A percentile compares a stretch with the other conserved stretches of the same genome.
phyloP scores from a whole-genome alignment of 2,888 invertebrate genomes.

The Microplitis deprimator region DNA sequence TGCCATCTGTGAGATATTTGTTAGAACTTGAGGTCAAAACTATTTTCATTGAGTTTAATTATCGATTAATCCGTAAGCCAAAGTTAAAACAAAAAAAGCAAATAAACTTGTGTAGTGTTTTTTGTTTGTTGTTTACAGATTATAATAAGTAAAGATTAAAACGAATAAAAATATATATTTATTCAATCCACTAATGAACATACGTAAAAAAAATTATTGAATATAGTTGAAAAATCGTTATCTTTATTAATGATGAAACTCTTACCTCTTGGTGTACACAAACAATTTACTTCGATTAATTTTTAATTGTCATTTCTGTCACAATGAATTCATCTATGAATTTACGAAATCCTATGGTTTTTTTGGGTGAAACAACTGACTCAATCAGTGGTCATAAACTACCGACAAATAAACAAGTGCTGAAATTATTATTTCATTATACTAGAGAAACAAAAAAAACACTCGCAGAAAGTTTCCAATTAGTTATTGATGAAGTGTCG shows the following conservation, averaged over 20 bases:
- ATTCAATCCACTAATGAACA: too few species aligned
- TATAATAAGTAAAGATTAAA: not conserved
- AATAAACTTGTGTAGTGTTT: not conserved
- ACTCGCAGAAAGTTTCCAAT: conserved; percentile 11
- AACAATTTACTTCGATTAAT: too few species aligned
- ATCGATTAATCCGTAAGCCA: not conserved
- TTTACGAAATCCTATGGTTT: not conserved
- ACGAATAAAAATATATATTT: too few species aligned
- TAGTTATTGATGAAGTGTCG: conserved; percentile 13
- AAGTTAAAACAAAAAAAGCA: not conserved
- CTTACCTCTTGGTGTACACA: too few species aligned
- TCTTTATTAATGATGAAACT: too few species aligned
- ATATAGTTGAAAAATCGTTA: too few species aligned
- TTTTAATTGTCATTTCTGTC: too few species aligned
- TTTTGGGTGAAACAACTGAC: not conserved
- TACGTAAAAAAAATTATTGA: too few species aligned
- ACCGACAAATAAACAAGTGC: conserved; percentile 23
- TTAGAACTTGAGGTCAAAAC: too few species aligned
- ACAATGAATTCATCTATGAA: not conserved
- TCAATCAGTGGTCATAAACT: conserved; percentile 25
- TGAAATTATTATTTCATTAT: conserved; percentile 19
- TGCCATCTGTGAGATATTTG: too few species aligned
- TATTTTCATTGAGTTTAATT: too few species aligned
- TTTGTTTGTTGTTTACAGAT: not conserved
- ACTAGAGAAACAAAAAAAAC: conserved; percentile 3